Evolutionary conservation across 1,140 invertebrate genomes (phyloP), one percentile per base, ranked within the genome.

Genomic region (Zaprionus tsacasi): DNA sequence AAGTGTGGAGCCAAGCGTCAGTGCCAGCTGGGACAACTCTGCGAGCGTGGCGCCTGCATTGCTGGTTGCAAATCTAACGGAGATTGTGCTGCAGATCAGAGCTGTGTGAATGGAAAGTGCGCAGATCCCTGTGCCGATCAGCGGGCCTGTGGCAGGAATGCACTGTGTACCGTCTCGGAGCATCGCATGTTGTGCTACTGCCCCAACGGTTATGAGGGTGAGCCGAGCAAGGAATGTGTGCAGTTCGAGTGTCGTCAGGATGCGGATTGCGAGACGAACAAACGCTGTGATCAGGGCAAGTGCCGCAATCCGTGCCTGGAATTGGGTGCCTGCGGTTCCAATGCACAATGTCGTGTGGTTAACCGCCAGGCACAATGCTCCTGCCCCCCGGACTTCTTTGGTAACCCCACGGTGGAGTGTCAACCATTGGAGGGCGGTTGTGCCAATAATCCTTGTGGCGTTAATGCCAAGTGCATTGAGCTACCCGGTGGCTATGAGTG

Each of bases 221-320:
- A 97, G 86, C 96, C 96, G 8, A 95, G 94, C 55, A 95, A 94
- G 78, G 94, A 95, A 85, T 97, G 96, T 89, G 95, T 95, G 72
- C 94, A 95, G 74, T 95, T 96, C 68, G 96, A 97, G 92, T 98
- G 97, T 78, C 93, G 94, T 43, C 93, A 93, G 27, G 95, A 98
- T 88, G 93, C 94, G 1, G 97, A 98, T 76, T 98, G 98, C 91
- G 95, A 95, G 54, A 79, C 93, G 1, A 96, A 95, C 79, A 97
- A 98, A 92, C 94, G 94, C 70, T 98, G 97, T 89, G 94, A 94
- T 89, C 91, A 93, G 4, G 95, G 96, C 64, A 95, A 95, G 58
- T 98, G 97, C 82, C 95, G 95, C 56, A 98, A 98, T 93, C 96
- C 97, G 3, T 98, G 97, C 86, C 80, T 96, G 25, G 95, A 96